Evolutionary conservation across 1,140 invertebrate species (phyloP), one percentile per base, ranked within the genome.

Genomic region (Bombus superbus): DNA sequence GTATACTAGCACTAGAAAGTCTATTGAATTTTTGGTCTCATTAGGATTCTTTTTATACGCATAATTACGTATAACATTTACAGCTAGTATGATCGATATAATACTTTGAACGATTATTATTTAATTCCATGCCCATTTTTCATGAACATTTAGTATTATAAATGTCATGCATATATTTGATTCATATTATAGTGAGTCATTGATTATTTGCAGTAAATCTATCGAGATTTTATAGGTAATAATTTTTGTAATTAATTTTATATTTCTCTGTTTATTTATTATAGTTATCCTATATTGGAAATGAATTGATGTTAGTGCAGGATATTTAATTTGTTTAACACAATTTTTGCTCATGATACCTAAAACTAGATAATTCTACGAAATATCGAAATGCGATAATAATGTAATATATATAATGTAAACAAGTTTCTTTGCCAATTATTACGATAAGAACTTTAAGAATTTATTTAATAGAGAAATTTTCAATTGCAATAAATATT

Each of bases 261-360:
- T 62, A 79, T 81, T 68, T 68, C 44, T 59, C 15, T 13, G 66
- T 81, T 81, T 75, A 85, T 81, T 81, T 81, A 71, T 85, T 78
- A n/a, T 77, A 83, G 53, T 80, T 62, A 80, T 73, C 6, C 68
- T 38, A 35, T 53, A 78, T 64, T 18, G 35, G 13, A 53, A 72
- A 64, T 64, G n/a, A 80, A 72, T 25, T 18, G 10, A 72, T 32
- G 71, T 62, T 66, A 47, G 22, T 13, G 83, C 83, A 80, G 83
- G 83, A 85, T 85, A 80, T 72, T 85, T 85, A 79, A 80, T 85
- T 72, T 25, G 76, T 59, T 71, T 38, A 22, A 66, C 8, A 8
- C 2, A 18, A 72, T 84, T 42, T n/a, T 84, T 84, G 68, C 42
- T 85, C 68, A 64, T 2, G n/a, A 59, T 80, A 72, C 11, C 68